Percentiles rank a stretch among this genome's conserved stretches.
These are phyloP conservation scores for Grammomys dolichurus DNA, from an alignment of 2,113 vertebrate species.

Conservation along the genomic window DNA sequence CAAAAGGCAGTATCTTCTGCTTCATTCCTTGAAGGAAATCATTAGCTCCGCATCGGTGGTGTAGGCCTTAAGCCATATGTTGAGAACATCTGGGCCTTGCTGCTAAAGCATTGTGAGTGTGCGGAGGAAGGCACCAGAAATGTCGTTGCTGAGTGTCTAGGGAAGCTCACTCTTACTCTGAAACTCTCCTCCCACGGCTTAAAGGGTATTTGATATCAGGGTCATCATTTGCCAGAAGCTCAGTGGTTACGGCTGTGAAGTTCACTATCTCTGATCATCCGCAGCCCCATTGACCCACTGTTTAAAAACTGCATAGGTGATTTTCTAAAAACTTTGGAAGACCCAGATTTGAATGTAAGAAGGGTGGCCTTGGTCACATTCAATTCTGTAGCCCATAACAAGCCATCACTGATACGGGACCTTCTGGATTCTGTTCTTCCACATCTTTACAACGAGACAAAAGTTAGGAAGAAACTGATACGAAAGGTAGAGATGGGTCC, in stretches of 20 bases:
- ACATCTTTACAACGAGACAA: conserved; percentile 99
- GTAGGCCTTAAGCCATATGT: conserved; percentile 97
- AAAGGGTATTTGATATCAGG: conserved; percentile 98
- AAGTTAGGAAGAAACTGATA: conserved; percentile 98
- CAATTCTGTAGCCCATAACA: conserved; percentile 98
- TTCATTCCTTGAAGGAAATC: conserved; percentile 99
- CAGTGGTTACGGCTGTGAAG: conserved; percentile 98
- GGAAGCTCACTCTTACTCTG: conserved; percentile 97
- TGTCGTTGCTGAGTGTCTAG: conserved; percentile 98
- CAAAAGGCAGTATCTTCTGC: conserved; percentile 97
- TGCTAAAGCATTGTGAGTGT: conserved; percentile 98
- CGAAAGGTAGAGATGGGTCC: conserved; percentile 99
- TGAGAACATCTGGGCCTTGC: conserved; percentile 96
- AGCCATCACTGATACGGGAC: conserved; percentile 98
- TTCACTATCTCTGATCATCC: conserved; percentile 99
- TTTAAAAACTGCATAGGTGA: conserved; percentile 99
- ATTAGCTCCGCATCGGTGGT: conserved; percentile 97
- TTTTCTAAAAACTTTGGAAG: conserved; percentile 98
- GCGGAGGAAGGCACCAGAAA: conserved; percentile 99
- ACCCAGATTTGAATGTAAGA: conserved; percentile 98
- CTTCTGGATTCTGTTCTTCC: conserved; percentile 97
- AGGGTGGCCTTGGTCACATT: conserved; percentile 98
- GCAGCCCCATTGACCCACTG: conserved; percentile 97
- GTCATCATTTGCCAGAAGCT: conserved; percentile 98
- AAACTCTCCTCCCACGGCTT: conserved; percentile 96